Percentiles rank a stretch among this genome's conserved stretches.
Evolutionary conservation across 1,140 invertebrate species (phyloP).

Genomic region (Calliphora vicina): DNA sequence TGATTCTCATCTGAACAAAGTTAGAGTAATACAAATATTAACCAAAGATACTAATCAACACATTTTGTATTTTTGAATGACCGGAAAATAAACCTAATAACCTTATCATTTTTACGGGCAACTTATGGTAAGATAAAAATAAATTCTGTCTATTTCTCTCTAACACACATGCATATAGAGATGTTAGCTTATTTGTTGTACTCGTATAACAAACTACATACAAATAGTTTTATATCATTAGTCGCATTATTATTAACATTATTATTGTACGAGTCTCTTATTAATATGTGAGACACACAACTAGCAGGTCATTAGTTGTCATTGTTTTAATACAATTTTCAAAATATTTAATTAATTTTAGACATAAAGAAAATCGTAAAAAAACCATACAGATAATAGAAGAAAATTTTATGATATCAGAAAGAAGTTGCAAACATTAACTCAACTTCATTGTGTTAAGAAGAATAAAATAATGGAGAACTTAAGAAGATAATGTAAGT

Average conservation of each 20-base stretch:
- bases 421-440: neutral
- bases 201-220: neutral
- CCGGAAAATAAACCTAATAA: too few species aligned
- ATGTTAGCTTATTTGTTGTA: neutral
- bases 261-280: neutral
- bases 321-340: conserved; percentile 11
- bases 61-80: too few species aligned
- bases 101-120: too few species aligned
- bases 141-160: too few species aligned
- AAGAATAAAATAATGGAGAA: neutral
- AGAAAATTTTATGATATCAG: neutral
- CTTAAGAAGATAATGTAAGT: neutral
- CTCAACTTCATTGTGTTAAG: neutral
- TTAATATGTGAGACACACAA: neutral
- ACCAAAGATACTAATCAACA: too few species aligned
- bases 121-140: too few species aligned
- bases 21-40: too few species aligned
- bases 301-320: neutral
- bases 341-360: conserved; percentile 14
- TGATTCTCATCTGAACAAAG: too few species aligned
- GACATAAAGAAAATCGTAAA: neutral
- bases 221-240: neutral
- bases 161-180: too few species aligned
- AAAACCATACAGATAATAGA: neutral
- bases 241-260: neutral